A percentile compares a stretch with the other conserved stretches of the same genome.
These are phyloP conservation scores for Dryobota labecula DNA, from an alignment of 2,888 invertebrate species.

Conservation along the genomic window DNA sequence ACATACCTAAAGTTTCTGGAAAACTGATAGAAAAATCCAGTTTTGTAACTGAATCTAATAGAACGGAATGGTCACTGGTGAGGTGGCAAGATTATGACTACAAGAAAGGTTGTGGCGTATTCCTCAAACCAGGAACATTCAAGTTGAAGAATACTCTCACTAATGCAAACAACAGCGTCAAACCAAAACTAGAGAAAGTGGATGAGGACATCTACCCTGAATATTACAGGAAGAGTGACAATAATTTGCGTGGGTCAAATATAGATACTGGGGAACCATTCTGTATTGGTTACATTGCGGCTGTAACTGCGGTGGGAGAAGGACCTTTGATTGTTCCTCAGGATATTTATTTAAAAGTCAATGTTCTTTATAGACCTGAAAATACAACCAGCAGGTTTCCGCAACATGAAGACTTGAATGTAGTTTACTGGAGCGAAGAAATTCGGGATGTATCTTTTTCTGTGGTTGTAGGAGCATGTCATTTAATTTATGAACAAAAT, in stretches of 20 bases:
- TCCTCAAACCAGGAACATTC: slow-evolving; percentile 92
- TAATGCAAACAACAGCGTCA: slow-evolving; percentile 66
- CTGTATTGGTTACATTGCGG: slow-evolving; percentile 92
- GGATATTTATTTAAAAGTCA: slow-evolving; percentile 92
- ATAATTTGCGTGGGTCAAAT: slow-evolving; percentile 93
- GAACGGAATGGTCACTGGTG: slow-evolving; percentile 87
- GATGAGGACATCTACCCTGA: slow-evolving; percentile 95
- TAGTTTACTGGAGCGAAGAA: slow-evolving; percentile 95
- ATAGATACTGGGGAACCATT: slow-evolving; percentile 94
- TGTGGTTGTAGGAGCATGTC: slow-evolving; percentile 93
- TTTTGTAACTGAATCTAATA: slow-evolving; percentile 78
- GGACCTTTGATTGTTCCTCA: slow-evolving; percentile 88
- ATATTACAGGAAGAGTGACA: slow-evolving; percentile 94
- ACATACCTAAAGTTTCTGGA: slow-evolving; percentile 86
- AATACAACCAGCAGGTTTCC: slow-evolving; percentile 92
- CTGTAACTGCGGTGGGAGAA: slow-evolving; percentile 90
- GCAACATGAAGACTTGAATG: slow-evolving; percentile 92
- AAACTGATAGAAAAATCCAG: slow-evolving; percentile 82
- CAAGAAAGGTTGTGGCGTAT: slow-evolving; percentile 92
- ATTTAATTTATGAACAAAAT: slow-evolving; percentile 92
- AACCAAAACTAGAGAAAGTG: slow-evolving; percentile 86
- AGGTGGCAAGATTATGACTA: slow-evolving; percentile 91
- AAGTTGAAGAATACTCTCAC: slow-evolving; percentile 87
- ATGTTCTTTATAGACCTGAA: slow-evolving; percentile 94
- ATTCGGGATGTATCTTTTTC: slow-evolving; percentile 91